Base-by-base conservation (phyloP, 2,113 vertebrate genomes). In the Varanus salvator region DNA sequence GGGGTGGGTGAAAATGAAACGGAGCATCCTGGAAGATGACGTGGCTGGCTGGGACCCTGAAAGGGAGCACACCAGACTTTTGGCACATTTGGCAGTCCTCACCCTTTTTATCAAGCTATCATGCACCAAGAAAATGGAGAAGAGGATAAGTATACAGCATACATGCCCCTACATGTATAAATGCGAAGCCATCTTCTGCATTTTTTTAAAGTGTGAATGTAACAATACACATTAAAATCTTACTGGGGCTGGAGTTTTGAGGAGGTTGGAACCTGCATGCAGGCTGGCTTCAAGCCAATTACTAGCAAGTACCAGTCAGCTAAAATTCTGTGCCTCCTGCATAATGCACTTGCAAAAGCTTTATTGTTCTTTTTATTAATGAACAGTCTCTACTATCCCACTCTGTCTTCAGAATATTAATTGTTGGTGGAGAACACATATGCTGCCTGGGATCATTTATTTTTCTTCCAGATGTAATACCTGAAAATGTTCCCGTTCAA, bases 401-500 rank as follows among this genome's bases (percentile, higher is more conserved):
- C 50, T 48, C 34, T 64, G 69, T 4, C 68, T 38, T 64, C 52
- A 23, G 69, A 64, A 75, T 83, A 64, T 89, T 72, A 75, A 83
- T 48, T 69, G 69, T 38, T 57, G 50, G 3, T 8, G 69, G 52
- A 50, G 38, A 19, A n/a, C 17, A 60, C 31, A 44, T 83, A 27
- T 84, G 38, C 72, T 50, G 31, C 54, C 66, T 74, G 27, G 38
- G 14, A 77, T 77, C 38, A 50, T 68, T 84, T 69, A 50, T 68
- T 84, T 69, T 89, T 89, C 81, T 89, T 89, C 29, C 74, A 78
- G 60, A 85, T 66, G 2, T 84, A 77, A 89, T 69, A 66, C 57
- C 48, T 69, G 14, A 60, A 78, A 77, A 25, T 44, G 23, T 0
- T 91, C 60, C 80, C 77, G 84, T 74, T 87, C 31, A 92, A 72